A percentile compares a stretch with the other conserved stretches of the same genome.
phyloP scores from a whole-genome alignment of 2,888 invertebrate species.

The Brenthis daphne region DNA sequence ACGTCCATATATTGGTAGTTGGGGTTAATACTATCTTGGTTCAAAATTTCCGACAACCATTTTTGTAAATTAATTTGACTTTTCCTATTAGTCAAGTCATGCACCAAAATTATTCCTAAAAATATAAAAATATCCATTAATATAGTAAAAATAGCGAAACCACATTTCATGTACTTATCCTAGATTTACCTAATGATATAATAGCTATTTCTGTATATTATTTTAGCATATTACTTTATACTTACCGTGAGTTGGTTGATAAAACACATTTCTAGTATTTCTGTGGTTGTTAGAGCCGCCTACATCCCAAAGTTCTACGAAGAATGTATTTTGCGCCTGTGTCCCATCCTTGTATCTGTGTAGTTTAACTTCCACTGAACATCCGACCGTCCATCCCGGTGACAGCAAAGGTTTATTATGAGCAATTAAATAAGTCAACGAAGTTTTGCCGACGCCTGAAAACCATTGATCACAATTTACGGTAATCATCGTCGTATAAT shows the following conservation, averaged over 20 bases:
- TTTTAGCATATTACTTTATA: neutral
- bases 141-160: neutral
- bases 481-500: neutral
- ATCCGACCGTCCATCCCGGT: slow-evolving; percentile 98
- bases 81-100: slow-evolving; percentile 97
- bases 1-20: slow-evolving; percentile 84
- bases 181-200: neutral
- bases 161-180: neutral
- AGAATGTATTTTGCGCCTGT: slow-evolving; percentile 93
- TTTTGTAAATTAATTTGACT: slow-evolving; percentile 96
- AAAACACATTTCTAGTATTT: slow-evolving; percentile 96
- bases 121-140: too few relatives aligned
- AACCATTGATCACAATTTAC: slow-evolving; percentile 30
- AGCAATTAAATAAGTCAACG: slow-evolving; percentile 94
- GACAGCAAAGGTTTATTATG: slow-evolving; percentile 92
- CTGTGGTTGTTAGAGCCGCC: slow-evolving; percentile 97
- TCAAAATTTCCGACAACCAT: slow-evolving; percentile 95
- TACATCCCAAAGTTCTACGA: slow-evolving; percentile 98
- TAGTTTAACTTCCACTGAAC: slow-evolving; percentile 96
- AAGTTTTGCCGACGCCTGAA: slow-evolving; percentile 97
- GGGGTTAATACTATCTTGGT: slow-evolving; percentile 83
- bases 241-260: slow-evolving; percentile 94
- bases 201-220: neutral
- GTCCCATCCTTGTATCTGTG: slow-evolving; percentile 98
- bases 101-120: slow-evolving; percentile 94